Evolutionary conservation across 2,113 vertebrate species (phyloP).

Genomic region (Gymnocephalus cernua): DNA sequence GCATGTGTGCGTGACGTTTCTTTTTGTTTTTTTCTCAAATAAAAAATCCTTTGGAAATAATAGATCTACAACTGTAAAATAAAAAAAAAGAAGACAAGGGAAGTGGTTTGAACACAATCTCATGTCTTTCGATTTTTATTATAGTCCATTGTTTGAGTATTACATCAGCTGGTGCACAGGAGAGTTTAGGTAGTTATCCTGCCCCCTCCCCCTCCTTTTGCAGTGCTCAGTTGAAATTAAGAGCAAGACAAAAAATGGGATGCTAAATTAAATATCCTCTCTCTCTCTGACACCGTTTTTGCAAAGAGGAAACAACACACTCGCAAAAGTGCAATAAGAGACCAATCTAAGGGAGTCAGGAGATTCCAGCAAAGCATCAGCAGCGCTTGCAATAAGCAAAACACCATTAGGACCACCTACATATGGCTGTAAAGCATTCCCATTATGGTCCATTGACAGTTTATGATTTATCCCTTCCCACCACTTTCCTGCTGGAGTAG

Average conservation of each 20-base stretch:
- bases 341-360: conserved; percentile 23
- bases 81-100: background rate
- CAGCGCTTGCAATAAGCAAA: conserved; percentile 48
- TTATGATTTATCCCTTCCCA: conserved; percentile 35
- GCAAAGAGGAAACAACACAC: conserved; percentile 26
- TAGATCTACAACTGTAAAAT: conserved; percentile 9
- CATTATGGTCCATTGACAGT: conserved; percentile 37
- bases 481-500: background rate
- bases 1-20: conserved; percentile 76
- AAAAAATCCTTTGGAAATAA: conserved; percentile 23
- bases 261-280: conserved; percentile 46
- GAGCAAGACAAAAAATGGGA: conserved; percentile 54
- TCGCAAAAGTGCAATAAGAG: conserved; percentile 16
- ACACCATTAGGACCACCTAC: conserved; percentile 61
- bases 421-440: conserved; percentile 49
- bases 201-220: conserved; percentile 51
- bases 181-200: conserved; percentile 54
- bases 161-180: conserved; percentile 54
- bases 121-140: conserved; percentile 36
- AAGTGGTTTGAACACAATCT: conserved; percentile 23
- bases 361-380: conserved; percentile 45
- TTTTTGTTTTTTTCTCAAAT: background rate
- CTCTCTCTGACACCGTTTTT: conserved; percentile 35
- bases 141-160: conserved; percentile 47
- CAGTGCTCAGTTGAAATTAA: conserved; percentile 65